Percentiles rank a stretch among this genome's conserved stretches.
Evolutionary conservation across 1,140 invertebrate species (phyloP).

Genomic region (Chlorops oryzae): DNA sequence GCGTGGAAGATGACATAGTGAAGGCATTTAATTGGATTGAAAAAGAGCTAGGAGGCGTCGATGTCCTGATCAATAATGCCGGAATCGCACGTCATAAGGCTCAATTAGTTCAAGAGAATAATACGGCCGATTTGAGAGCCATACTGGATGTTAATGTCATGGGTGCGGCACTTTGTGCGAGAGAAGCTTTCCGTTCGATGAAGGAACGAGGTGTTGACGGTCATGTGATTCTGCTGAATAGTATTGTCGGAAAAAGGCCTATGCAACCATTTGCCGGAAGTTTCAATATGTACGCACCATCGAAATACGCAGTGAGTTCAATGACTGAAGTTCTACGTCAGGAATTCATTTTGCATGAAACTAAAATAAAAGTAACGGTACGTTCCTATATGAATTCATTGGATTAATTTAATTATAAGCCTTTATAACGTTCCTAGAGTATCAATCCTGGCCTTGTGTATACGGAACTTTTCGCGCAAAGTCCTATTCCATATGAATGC

Average conservation of each 20-base stretch:
- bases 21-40: conserved; percentile 59
- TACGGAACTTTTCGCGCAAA: conserved; percentile 42
- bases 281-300: conserved; percentile 55
- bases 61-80: conserved; percentile 68
- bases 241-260: conserved; percentile 51
- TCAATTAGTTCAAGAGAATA: conserved; percentile 2
- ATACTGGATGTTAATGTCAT: conserved; percentile 62
- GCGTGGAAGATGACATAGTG: conserved; percentile 57
- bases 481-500: conserved; percentile 21
- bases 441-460: conserved; percentile 57
- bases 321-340: conserved; percentile 58
- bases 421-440: conserved; percentile 48
- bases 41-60: conserved; percentile 55
- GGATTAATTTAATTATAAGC: neutral
- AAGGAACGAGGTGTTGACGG: conserved; percentile 58
- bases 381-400: conserved; percentile 14
- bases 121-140: conserved; percentile 20
- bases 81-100: conserved; percentile 46
- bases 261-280: conserved; percentile 39
- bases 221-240: conserved; percentile 68
- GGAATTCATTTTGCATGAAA: conserved; percentile 56
- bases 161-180: conserved; percentile 59
- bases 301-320: conserved; percentile 64
- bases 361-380: conserved; percentile 59
- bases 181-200: conserved; percentile 62